These are phyloP conservation scores for Acronicta leporina DNA, from an alignment of 2,888 invertebrate species.

Conservation along the genomic window DNA sequence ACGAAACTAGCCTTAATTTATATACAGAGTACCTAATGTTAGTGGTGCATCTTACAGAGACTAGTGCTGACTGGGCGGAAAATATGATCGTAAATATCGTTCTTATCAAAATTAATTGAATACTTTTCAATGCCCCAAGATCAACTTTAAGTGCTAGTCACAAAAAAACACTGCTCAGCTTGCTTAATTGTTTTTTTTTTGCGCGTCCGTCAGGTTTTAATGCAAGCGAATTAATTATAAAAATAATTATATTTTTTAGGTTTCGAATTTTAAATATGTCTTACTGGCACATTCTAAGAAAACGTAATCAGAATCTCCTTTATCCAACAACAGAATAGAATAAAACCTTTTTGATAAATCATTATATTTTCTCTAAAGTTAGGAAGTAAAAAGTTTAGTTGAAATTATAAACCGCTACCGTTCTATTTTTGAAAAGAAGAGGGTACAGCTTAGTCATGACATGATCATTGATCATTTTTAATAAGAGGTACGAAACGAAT, in stretches of 20 bases:
- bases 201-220: not conserved
- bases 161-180: slow-evolving; percentile 18
- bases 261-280: not conserved
- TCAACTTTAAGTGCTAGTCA: slow-evolving; percentile 2
- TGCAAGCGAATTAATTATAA: slow-evolving; percentile 19
- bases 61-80: not conserved
- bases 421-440: slow-evolving; percentile 9
- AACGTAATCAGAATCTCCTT: slow-evolving; percentile 3
- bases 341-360: not conserved
- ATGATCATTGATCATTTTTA: slow-evolving; percentile 19
- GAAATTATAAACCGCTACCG: not conserved
- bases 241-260: slow-evolving; percentile 8
- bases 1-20: slow-evolving; percentile 8
- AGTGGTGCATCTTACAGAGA: not conserved
- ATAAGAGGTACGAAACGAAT: slow-evolving; percentile 5
- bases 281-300: slow-evolving; percentile 13
- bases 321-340: not conserved
- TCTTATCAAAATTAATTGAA: slow-evolving; percentile 4
- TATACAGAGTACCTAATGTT: not conserved
- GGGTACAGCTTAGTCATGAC: slow-evolving; percentile 28
- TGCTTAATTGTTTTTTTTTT: slow-evolving; percentile 25
- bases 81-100: slow-evolving; percentile 1
- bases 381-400: no score
- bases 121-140: not conserved
- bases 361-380: not conserved